phyloP scores from a whole-genome alignment of 1,140 invertebrate species.

The Anastrepha ludens region DNA sequence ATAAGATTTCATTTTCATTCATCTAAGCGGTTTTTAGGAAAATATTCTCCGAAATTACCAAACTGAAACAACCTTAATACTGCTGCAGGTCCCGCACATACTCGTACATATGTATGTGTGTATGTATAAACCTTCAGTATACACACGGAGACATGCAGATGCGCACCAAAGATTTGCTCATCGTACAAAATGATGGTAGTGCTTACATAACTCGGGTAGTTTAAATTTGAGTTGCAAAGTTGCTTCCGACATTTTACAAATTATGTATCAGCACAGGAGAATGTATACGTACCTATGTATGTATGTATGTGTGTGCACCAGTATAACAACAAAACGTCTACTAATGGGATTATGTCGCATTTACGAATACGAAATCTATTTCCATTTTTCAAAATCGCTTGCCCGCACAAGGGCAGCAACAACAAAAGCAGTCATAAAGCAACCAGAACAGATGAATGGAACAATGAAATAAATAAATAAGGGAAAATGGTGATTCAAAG shows the following conservation, averaged over 20 bases:
- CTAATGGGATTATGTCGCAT: slow-evolving; percentile 48
- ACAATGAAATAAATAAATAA: slow-evolving; percentile 4
- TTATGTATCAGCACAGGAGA: not conserved
- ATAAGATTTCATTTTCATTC: too few relatives aligned
- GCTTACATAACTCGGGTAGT: not conserved
- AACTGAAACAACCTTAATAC: too few relatives aligned
- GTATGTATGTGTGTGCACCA: not conserved
- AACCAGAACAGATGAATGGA: slow-evolving; percentile 3
- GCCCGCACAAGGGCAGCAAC: not conserved
- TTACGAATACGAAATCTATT: not conserved
- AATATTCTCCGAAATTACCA: too few relatives aligned
- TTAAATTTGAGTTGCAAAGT: not conserved
- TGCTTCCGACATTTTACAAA: slow-evolving; percentile 21
- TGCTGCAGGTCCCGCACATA: too few relatives aligned
- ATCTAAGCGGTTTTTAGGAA: too few relatives aligned
- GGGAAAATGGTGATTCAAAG: not conserved
- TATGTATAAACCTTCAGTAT: not conserved
- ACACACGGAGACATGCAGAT: not conserved
- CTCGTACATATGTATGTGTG: not conserved
- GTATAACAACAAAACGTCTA: slow-evolving; percentile 17
- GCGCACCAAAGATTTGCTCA: not conserved
- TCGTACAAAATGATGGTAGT: not conserved
- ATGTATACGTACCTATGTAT: not conserved
- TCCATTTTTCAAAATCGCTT: not conserved
- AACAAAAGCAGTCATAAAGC: slow-evolving; percentile 14